Percentiles rank a stretch among this genome's conserved stretches.
These are phyloP conservation scores for Spea bombifrons DNA, from an alignment of 2,113 vertebrate species.

Conservation along the genomic window DNA sequence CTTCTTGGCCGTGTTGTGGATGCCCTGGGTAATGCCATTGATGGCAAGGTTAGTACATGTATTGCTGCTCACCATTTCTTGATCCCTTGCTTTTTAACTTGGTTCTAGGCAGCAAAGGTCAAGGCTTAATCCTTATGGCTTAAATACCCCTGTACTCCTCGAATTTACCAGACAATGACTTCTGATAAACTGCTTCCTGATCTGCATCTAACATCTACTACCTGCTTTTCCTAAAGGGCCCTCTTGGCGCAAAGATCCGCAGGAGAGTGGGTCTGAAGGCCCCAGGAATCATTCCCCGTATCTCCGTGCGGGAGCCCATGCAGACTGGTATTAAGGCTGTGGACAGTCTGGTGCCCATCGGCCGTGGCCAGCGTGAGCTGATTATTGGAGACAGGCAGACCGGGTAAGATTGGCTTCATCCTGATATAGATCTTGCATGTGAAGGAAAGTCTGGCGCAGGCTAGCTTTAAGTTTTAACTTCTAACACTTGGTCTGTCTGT, in stretches of 20 bases:
- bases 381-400: slow-evolving; percentile 98
- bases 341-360: slow-evolving; percentile 96
- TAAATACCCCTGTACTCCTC: too few relatives aligned
- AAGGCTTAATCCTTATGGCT: background rate
- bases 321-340: slow-evolving; percentile 98
- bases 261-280: slow-evolving; percentile 96
- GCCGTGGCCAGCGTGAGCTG: slow-evolving; percentile 94
- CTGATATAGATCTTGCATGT: background rate
- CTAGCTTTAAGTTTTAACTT: background rate
- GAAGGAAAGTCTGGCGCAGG: background rate
- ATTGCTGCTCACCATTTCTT: background rate
- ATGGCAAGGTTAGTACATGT: slow-evolving; percentile 80
- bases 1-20: slow-evolving; percentile 95
- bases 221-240: slow-evolving; percentile 68
- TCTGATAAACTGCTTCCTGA: background rate
- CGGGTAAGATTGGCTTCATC: slow-evolving; percentile 68
- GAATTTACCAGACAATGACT: too few relatives aligned
- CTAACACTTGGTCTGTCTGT: background rate
- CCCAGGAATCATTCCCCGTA: slow-evolving; percentile 95
- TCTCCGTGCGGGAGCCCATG: slow-evolving; percentile 97
- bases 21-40: slow-evolving; percentile 92
- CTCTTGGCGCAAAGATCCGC: slow-evolving; percentile 76
- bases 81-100: too few relatives aligned
- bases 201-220: background rate
- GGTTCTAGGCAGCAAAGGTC: background rate